A percentile compares a stretch with the other conserved stretches of the same genome.
Evolutionary conservation across 2,113 vertebrate genomes (phyloP).

Genomic region (Carassius auratus): DNA sequence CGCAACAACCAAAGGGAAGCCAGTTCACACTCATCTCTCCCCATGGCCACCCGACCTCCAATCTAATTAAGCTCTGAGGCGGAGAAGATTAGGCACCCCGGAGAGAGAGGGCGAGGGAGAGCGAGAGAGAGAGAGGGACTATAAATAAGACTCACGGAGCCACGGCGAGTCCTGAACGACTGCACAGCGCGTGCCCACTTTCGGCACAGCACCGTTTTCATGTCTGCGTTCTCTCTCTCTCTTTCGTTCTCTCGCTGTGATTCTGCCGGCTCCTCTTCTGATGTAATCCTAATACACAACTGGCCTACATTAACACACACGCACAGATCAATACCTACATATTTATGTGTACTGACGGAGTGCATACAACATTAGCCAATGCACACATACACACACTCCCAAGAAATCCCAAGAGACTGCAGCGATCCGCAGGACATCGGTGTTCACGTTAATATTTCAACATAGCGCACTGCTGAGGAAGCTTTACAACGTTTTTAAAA

Average conservation of each 20-base stretch:
- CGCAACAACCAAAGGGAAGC: constrained; percentile 60
- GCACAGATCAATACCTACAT: constrained; percentile 40
- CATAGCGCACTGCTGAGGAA: constrained; percentile 37
- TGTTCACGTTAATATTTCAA: constrained; percentile 56
- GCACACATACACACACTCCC: neutral
- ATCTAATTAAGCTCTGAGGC: constrained; percentile 59
- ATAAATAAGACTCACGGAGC: constrained; percentile 77
- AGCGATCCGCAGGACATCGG: constrained; percentile 27
- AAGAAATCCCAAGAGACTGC: constrained; percentile 25
- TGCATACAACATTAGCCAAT: constrained; percentile 7
- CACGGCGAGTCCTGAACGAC: constrained; percentile 79
- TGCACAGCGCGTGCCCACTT: constrained; percentile 79
- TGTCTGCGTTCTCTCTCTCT: constrained; percentile 58
- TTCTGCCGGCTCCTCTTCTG: constrained; percentile 60
- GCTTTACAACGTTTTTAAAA: constrained; percentile 9
- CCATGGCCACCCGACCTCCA: constrained; percentile 56
- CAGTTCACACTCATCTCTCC: constrained; percentile 60
- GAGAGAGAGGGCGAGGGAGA: constrained; percentile 16
- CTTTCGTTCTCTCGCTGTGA: neutral
- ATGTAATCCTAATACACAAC: constrained; percentile 83
- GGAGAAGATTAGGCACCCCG: constrained; percentile 55
- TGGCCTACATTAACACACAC: constrained; percentile 78
- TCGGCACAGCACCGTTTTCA: constrained; percentile 79
- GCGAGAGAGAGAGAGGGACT: neutral
- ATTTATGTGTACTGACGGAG: constrained; percentile 1